Base-by-base conservation (phyloP, 2,888 invertebrate genomes). In the Carabus problematicus region DNA sequence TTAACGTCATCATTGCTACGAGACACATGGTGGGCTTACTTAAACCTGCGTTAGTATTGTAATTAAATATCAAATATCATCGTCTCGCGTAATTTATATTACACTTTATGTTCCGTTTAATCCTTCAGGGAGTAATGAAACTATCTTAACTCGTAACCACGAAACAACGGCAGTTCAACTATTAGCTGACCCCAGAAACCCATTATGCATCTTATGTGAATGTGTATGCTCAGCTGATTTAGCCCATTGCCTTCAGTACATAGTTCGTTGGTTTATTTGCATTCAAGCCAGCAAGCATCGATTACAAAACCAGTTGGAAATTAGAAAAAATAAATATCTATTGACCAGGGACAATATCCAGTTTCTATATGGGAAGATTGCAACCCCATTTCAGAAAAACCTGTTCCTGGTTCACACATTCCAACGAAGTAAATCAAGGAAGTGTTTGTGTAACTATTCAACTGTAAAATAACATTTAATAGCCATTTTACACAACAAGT, bases 51-150 rank as follows among this genome's bases (percentile, higher is more conserved):
- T 59, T 67, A 67, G 54, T 60, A 61, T 16, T 45, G 54, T 67
- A 60, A 67, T 67, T 67, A 60, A 67, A 67, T 67, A 67, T 43
- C 60, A 67, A 67, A 67, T 67, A 67, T 60, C 52, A 60, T 60
- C 60, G 43, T 60, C 60, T 52, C 41, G 54, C 41, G 67, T 59
- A 67, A 67, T 67, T 67, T 67, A 67, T 67, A 67, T 67, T 42
- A 52, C 41, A 40, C 60, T 54, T 67, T 60, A 67, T 67, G 49
- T 54, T 49, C 42, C 52, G 67, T 67, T 61, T 69, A 69, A 56
- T 54, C 49, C 69, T 56, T 29, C 7, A 56, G 69, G 56, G 69
- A 62, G 56, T 45, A 62, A 69, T 69, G 62, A 69, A 69, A 69
- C 69, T 69, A 69, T 69, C 62, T 62, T 69, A 59, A 61, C 61